Base-by-base conservation (phyloP, 2,113 vertebrate genomes). In the Pituophis catenifer region DNA sequence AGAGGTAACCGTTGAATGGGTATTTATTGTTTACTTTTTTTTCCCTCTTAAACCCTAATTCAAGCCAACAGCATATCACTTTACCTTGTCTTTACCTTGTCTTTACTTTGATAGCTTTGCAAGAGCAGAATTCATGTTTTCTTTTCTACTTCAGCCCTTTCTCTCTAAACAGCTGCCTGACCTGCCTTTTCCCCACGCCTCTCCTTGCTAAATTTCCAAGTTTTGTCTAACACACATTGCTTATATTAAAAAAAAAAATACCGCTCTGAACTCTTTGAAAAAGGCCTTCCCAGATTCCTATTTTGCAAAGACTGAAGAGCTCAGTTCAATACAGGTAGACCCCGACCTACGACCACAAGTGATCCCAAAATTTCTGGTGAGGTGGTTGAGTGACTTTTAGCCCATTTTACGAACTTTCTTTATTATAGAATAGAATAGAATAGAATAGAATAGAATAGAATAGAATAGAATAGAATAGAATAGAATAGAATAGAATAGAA, bases 1-100 rank as follows among this genome's bases (percentile, higher is more conserved):
- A 95, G 93, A 91, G 96, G 95, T 96, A 94, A 93, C 96, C 97
- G 94, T 92, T 93, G 88, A 94, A 91, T 26, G 62, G 90, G 70
- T 95, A 29, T 92, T 92, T 92, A 81, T 54, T 95, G 17, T 92
- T 92, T 89, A 89, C 87, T 54, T 92, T 92, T 86, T 52, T 89
- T 33, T 19, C 8, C 8, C n/a, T 33, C 87, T 89, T 88, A 89
- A 92, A 53, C 17, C 48, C 92, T 58, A 54, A 50, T 81, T 89
- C 15, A 89, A 93, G 81, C 53, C 81, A 65, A 90, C 23, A 93
- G 89, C 38, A n/a, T 90, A 90, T 93, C 92, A 21, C 59, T 93
- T 93, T 93, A 90, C 75, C 85, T 65, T 70, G 94, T 44, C 59
- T 93, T 93, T 93, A 90, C 88, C 58, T 62, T 70, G 94, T 48